These are phyloP conservation scores for Anadara kagoshimensis DNA, from an alignment of 1,140 invertebrate species.

Conservation along the genomic window DNA sequence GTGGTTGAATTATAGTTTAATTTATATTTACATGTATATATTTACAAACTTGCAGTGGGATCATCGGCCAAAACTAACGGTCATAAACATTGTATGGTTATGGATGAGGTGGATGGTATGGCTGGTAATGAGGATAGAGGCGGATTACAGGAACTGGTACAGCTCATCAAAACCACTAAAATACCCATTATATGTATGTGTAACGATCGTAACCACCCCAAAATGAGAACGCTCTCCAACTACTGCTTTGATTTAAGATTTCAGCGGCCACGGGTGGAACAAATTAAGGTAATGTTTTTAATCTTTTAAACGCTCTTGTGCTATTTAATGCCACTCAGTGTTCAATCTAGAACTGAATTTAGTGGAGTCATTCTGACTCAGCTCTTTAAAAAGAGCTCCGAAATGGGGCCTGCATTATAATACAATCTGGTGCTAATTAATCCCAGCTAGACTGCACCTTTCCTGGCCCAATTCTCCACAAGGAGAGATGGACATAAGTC, in stretches of 20 bases:
- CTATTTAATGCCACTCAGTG: no score
- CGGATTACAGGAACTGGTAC: conserved; percentile 93
- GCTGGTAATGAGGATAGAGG: conserved; percentile 99
- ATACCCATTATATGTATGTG: conserved; percentile 99
- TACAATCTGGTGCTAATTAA: no score
- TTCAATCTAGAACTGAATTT: no score
- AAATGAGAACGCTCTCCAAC: conserved; percentile 94
- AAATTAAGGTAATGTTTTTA: conserved; percentile 84
- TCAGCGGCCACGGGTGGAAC: conserved; percentile 88
- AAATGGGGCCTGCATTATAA: no score
- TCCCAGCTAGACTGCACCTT: no score
- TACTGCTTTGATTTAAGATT: conserved; percentile 96
- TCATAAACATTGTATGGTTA: conserved; percentile 89
- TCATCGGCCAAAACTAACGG: conserved; percentile 34
- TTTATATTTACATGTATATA: no score
- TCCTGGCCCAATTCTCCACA: no score
- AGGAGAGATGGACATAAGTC: no score
- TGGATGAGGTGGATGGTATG: conserved; percentile 99
- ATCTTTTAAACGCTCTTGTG: no score
- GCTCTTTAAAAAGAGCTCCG: no score
- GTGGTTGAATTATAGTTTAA: no score
- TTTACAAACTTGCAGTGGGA: conserved; percentile 5
- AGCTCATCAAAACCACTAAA: conserved; percentile 90
- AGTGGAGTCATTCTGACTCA: no score
- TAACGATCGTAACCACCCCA: conserved; percentile 95